A percentile compares a stretch with the other conserved stretches of the same genome.
These are phyloP conservation scores for Sebastes melanostomus DNA, from an alignment of 2,797 vertebrate species.

Conservation along the genomic window DNA sequence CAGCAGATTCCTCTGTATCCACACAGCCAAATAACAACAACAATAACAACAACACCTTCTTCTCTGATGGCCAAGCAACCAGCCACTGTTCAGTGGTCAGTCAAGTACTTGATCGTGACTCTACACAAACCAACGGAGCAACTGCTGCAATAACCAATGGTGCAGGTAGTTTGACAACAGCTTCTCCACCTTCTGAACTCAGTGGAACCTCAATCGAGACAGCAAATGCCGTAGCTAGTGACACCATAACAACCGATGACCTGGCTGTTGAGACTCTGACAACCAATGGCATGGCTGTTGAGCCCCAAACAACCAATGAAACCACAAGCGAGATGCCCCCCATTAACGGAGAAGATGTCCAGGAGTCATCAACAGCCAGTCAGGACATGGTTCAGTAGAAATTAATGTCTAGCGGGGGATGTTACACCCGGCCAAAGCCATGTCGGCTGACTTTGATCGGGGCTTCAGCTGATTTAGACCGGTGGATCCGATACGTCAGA, in stretches of 20 bases:
- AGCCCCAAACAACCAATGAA: neutral
- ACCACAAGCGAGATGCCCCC: neutral
- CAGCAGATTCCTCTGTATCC: neutral
- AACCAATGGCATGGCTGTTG: neutral
- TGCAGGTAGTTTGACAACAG: neutral
- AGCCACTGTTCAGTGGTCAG: neutral
- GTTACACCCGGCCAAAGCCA: neutral
- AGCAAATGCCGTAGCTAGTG: neutral
- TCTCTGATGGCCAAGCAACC: neutral
- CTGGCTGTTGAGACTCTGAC: neutral
- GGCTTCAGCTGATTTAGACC: neutral
- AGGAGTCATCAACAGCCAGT: neutral
- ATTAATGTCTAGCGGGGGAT: neutral
- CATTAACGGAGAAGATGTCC: conserved; percentile 5
- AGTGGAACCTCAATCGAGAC: neutral
- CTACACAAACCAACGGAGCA: neutral
- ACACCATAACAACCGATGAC: neutral
- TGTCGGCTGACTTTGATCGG: neutral
- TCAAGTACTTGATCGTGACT: neutral
- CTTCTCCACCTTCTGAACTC: neutral
- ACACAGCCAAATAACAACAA: conserved; percentile 53
- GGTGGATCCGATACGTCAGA: neutral
- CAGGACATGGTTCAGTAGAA: conserved; percentile 13
- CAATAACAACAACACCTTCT: conserved; percentile 56
- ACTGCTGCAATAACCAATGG: neutral